Percentiles rank a stretch among this genome's conserved stretches.
phyloP scores from a whole-genome alignment of 2,113 vertebrate species.

The Ammospiza caudacuta region DNA sequence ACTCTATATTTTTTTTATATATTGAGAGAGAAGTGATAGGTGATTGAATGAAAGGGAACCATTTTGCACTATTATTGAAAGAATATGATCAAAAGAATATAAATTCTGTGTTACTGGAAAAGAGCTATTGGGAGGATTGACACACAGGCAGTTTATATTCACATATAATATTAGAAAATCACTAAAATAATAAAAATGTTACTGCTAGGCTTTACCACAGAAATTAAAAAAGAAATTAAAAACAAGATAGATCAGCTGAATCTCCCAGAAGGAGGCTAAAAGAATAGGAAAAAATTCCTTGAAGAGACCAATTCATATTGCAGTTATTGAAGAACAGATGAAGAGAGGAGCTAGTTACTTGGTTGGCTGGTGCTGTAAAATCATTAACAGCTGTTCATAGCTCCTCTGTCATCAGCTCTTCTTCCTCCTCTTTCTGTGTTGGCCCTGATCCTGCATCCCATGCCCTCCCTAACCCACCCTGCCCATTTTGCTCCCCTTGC shows the following conservation, averaged over 20 bases:
- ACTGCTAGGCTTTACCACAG: background rate
- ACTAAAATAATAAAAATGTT: background rate
- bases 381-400: background rate
- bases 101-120: background rate
- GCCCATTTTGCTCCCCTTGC: accelerated
- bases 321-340: background rate
- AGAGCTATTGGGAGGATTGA: background rate
- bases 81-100: background rate
- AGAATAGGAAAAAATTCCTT: background rate
- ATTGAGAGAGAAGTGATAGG: background rate
- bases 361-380: background rate
- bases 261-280: background rate
- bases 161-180: background rate
- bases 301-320: background rate
- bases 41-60: background rate
- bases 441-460: background rate
- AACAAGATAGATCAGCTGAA: background rate
- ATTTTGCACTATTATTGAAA: background rate
- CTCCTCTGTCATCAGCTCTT: background rate
- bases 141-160: background rate
- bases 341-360: background rate
- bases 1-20: background rate
- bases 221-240: constrained; percentile 33
- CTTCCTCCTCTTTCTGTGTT: background rate
- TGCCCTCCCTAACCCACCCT: background rate